Conservation (phyloP, 1,140 invertebrate genomes). For the Phenacoccus solenopsis region DNA sequence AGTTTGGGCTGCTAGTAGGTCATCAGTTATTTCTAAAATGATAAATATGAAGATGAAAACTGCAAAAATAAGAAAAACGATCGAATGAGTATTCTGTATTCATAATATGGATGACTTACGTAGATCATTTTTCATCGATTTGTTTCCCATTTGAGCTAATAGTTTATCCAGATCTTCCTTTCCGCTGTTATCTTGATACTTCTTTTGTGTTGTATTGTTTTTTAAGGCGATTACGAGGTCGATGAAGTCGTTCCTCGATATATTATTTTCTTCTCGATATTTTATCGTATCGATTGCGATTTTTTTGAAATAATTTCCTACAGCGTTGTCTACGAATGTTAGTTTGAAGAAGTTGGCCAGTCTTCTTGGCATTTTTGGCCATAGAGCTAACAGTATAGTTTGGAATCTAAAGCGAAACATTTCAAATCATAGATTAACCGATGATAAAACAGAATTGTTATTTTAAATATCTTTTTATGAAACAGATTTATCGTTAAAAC, state of each 20-base stretch:
- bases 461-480: too few relatives aligned
- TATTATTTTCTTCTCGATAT: conserved; percentile 26
- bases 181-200: background rate
- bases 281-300: conserved; percentile 27
- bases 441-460: too few relatives aligned
- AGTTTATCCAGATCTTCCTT: background rate
- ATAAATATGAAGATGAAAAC: too few relatives aligned
- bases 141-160: background rate
- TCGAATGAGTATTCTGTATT: too few relatives aligned
- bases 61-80: too few relatives aligned
- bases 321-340: conserved; percentile 20
- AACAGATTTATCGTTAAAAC: conserved; percentile 29
- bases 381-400: background rate
- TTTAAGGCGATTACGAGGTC: conserved; percentile 25
- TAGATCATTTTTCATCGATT: background rate
- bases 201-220: background rate
- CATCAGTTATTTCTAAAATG: background rate
- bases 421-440: too few relatives aligned
- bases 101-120: too few relatives aligned
- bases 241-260: conserved; percentile 33
- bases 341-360: conserved; percentile 15
- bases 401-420: background rate
- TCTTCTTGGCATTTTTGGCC: background rate
- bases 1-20: background rate
- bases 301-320: conserved; percentile 28